Evolutionary conservation across 2,113 vertebrate species (phyloP).

Genomic region (Burhinus bistriatus): DNA sequence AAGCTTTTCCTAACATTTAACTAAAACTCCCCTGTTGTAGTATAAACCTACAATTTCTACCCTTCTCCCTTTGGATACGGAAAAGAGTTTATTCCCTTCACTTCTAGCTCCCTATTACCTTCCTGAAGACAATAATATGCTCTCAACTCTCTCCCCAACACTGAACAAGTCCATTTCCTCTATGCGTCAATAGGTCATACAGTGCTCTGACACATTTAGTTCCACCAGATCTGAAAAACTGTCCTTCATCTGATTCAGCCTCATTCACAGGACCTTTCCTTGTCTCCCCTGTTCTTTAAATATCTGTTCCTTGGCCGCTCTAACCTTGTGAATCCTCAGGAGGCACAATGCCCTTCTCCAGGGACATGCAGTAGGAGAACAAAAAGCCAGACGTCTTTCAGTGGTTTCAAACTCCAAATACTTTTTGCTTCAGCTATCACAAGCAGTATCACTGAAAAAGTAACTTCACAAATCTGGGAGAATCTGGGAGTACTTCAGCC

Average conservation of each 20-base stretch:
- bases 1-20: not conserved
- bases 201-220: not conserved
- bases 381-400: not conserved
- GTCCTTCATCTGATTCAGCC: not conserved
- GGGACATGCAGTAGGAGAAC: not conserved
- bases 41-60: not conserved
- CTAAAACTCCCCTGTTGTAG: not conserved
- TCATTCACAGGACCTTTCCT: not conserved
- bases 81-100: not conserved
- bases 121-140: not conserved
- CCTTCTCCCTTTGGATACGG: not conserved
- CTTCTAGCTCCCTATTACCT: not conserved
- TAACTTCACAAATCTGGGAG: not conserved
- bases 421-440: not conserved
- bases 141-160: not conserved
- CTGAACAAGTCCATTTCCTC: not conserved
- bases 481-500: not conserved
- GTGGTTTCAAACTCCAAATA: not conserved
- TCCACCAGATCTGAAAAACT: not conserved
- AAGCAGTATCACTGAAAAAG: not conserved
- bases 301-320: not conserved
- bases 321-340: not conserved
- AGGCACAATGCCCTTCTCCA: not conserved
- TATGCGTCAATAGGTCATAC: not conserved
- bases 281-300: not conserved